These are phyloP conservation scores for Odontophorus gujanensis DNA, from an alignment of 2,113 vertebrate genomes.

Conservation along the genomic window DNA sequence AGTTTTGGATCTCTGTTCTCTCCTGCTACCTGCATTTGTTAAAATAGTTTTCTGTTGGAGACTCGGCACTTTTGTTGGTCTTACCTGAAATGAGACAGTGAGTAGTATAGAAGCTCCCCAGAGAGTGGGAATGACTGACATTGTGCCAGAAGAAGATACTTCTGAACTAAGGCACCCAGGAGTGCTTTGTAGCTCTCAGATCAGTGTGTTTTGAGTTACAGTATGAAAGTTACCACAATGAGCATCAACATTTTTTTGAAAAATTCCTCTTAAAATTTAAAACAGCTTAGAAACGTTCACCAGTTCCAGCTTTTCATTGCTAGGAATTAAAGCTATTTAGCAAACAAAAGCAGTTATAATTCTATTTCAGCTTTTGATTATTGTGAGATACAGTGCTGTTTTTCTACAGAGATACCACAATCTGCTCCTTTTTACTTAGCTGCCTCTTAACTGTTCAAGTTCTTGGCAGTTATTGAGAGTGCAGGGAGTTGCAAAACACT, in stretches of 20 bases:
- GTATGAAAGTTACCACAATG: neutral
- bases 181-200: neutral
- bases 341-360: conserved; percentile 17
- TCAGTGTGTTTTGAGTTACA: conserved; percentile 13
- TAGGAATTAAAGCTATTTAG: conserved; percentile 17
- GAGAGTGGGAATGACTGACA: neutral
- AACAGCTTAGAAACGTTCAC: conserved; percentile 29
- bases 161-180: neutral
- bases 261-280: conserved; percentile 36
- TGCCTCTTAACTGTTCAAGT: neutral
- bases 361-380: neutral
- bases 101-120: neutral
- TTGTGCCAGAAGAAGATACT: neutral
- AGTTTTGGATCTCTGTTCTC: neutral
- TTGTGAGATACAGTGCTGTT: neutral
- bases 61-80: neutral
- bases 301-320: neutral
- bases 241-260: conserved; percentile 29
- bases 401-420: neutral
- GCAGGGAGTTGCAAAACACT: neutral
- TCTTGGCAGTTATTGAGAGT: conserved; percentile 6
- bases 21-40: neutral
- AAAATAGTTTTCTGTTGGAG: neutral
- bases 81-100: neutral
- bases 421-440: conserved; percentile 6